Base-by-base conservation (phyloP, 1,140 invertebrate genomes). In the Leptonema lineaticorne region DNA sequence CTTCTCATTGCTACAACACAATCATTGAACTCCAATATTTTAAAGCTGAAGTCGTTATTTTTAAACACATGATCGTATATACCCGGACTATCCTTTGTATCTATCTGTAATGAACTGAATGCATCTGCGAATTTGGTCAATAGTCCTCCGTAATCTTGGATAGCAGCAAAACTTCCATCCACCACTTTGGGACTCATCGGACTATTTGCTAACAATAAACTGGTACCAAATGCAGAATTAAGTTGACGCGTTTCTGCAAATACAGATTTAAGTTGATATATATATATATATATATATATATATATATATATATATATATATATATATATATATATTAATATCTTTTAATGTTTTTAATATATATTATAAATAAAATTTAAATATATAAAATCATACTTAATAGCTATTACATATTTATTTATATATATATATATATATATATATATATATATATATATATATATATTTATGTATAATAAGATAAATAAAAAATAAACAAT, bases 111-210 rank as follows among this genome's bases (percentile, higher is more conserved):
- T 71, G 87, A 85, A 20, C 86, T 85, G 72, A 90, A 87, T n/a
- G 87, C 88, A 74, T 87, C 88, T 58, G 89, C 89, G 77, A 90
- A 92, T 69, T 92, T 92, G 20, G 88, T 88, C 56, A 95, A 83
- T 14, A 93, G 85, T 74, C 94, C 92, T 60, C 88, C 90, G 29
- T 92, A 91, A 76, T 98, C 95, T 75, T 96, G 95, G 68, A 98
- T 91, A 6, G 95, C 96, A 0, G 92, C 95, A 81, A 96, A 98
- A 71, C 93, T 97, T 0, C 94, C 96, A 75, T 98, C 97, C 6
- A 98, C 93, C 18, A 99, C 92, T 82, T 98, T 98, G 0, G 96
- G 96, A 24, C 95, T 97, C 89, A 97, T 95, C 0, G 96, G 96
- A 22, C 93, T 94, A 78, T 98, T 97, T 8, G 96, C 90, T 24